These are phyloP conservation scores for Ciconia boyciana DNA, from an alignment of 2,113 vertebrate species.

Conservation along the genomic window DNA sequence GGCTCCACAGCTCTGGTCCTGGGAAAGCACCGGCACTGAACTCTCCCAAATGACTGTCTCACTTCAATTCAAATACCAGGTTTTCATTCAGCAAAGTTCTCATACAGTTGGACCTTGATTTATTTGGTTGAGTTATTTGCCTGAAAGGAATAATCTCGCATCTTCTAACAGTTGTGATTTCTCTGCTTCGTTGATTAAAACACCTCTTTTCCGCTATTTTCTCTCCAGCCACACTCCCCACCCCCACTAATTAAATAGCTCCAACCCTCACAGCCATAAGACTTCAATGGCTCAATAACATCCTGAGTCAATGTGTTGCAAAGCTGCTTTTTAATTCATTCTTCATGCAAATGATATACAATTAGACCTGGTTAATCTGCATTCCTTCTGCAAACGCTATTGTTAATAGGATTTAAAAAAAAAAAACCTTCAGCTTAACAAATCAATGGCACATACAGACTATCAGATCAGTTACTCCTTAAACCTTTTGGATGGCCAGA, in stretches of 20 bases:
- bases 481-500: conserved; percentile 56
- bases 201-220: conserved; percentile 47
- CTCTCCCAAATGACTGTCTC: neutral
- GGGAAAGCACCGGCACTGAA: neutral
- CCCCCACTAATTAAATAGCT: conserved; percentile 66
- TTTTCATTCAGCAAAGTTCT: conserved; percentile 52
- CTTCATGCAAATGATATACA: conserved; percentile 72
- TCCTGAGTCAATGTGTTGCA: conserved; percentile 65
- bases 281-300: conserved; percentile 68
- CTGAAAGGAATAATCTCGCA: conserved; percentile 36
- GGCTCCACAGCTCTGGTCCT: neutral
- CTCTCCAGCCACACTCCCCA: conserved; percentile 43
- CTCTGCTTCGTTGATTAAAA: conserved; percentile 60
- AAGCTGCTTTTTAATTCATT: conserved; percentile 70
- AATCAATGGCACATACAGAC: conserved; percentile 59
- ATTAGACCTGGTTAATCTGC: conserved; percentile 70
- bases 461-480: conserved; percentile 69
- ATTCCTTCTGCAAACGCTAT: conserved; percentile 64
- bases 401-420: conserved; percentile 63
- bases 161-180: conserved; percentile 57
- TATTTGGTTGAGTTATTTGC: conserved; percentile 46
- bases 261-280: conserved; percentile 44
- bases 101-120: conserved; percentile 24
- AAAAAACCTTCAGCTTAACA: conserved; percentile 46
- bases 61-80: neutral